Conservation (phyloP, 2,888 invertebrate species). For the Schrankia costaestrigalis region DNA sequence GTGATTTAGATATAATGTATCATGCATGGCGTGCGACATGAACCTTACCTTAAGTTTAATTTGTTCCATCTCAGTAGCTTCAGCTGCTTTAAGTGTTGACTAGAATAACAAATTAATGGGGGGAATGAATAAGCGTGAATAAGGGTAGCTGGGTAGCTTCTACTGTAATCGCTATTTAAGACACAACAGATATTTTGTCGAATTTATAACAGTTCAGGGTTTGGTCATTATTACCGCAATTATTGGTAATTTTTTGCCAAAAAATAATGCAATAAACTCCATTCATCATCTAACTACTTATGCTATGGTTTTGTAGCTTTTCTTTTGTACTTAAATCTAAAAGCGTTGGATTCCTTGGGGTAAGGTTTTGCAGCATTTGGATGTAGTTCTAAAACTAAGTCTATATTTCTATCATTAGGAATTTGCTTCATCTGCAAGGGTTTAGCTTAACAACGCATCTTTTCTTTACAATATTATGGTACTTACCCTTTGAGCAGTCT, state of each 20-base stretch:
- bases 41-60: conserved; percentile 73
- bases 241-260: conserved; percentile 1
- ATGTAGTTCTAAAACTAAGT: conserved; percentile 14
- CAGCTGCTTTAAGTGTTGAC: conserved; percentile 63
- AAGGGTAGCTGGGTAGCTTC: conserved; percentile 30
- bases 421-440: conserved; percentile 17
- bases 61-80: conserved; percentile 56
- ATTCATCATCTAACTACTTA: conserved; percentile 23
- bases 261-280: conserved; percentile 5
- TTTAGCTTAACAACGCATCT: conserved; percentile 12
- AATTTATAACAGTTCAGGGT: too few species aligned
- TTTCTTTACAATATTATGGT: background rate
- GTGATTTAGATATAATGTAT: conserved; percentile 14
- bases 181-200: conserved; percentile 16
- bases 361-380: background rate
- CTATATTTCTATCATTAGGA: conserved; percentile 10
- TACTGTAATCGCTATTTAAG: conserved; percentile 5
- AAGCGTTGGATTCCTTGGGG: conserved; percentile 21
- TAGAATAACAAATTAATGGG: conserved; percentile 65
- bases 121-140: conserved; percentile 55
- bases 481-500: conserved; percentile 64
- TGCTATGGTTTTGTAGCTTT: conserved; percentile 11
- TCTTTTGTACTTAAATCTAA: conserved; percentile 10
- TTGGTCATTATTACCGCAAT: background rate
- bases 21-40: conserved; percentile 22